A percentile compares a stretch with the other conserved stretches of the same genome.
Conservation (phyloP, 2,888 invertebrate species). For the Drosophila trichaetosa region DNA sequence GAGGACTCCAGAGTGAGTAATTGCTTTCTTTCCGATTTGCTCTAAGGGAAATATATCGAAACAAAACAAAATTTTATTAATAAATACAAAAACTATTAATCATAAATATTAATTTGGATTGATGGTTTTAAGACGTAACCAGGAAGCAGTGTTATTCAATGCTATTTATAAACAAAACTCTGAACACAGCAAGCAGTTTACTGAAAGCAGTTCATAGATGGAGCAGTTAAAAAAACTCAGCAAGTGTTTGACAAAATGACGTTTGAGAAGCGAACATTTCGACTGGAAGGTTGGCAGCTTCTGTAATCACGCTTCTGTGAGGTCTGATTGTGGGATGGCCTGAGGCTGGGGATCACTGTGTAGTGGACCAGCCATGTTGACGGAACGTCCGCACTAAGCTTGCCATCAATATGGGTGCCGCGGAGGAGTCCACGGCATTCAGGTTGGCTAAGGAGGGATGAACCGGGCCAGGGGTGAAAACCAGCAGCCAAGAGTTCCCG, state of each 20-base stretch:
- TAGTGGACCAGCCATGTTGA: conserved; percentile 89
- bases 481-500: conserved; percentile 99
- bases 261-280: neutral
- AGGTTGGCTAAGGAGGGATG: conserved; percentile 99
- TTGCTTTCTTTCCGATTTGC: neutral
- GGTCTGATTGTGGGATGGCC: conserved; percentile 96
- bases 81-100: neutral
- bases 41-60: neutral
- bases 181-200: neutral
- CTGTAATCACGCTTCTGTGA: conserved; percentile 99
- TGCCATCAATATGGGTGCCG: conserved; percentile 97
- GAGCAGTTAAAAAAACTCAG: conserved; percentile 7
- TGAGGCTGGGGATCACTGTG: conserved; percentile 93
- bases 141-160: neutral
- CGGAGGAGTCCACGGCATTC: conserved; percentile 92
- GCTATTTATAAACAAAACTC: neutral
- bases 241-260: neutral
- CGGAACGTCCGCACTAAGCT: conserved; percentile 98
- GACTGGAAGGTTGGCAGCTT: conserved; percentile 98
- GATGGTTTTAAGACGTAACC: no score
- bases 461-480: conserved; percentile 99
- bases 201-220: neutral
- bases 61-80: neutral
- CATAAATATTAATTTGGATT: neutral
- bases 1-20: neutral